These are phyloP conservation scores for Adelphocoris suturalis DNA, from an alignment of 2,888 invertebrate genomes.

Conservation along the genomic window DNA sequence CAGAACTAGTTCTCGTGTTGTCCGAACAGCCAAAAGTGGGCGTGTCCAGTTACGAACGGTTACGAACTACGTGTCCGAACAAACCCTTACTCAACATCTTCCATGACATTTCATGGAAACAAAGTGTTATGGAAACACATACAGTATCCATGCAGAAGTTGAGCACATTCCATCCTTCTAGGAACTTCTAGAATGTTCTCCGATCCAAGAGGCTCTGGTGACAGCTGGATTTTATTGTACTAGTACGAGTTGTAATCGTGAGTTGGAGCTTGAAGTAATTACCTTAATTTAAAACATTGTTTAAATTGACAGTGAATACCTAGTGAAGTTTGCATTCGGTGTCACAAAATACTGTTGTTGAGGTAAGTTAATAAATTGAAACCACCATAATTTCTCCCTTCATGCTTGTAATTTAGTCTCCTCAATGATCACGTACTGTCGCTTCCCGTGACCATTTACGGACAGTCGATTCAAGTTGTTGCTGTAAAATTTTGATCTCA, in stretches of 20 bases:
- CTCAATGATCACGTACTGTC: neutral
- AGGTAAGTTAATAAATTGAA: neutral
- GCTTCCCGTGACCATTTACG: slow-evolving; percentile 65
- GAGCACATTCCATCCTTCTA: slow-evolving; percentile 29
- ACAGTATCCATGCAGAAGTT: neutral
- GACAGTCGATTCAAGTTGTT: slow-evolving; percentile 54
- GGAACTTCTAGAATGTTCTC: neutral
- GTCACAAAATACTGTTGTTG: neutral
- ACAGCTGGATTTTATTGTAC: neutral
- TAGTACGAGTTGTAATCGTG: slow-evolving; percentile 24
- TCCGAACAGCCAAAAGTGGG: too few species aligned
- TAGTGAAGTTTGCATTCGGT: neutral
- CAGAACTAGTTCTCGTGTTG: too few species aligned
- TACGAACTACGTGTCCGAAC: too few species aligned
- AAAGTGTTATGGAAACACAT: neutral
- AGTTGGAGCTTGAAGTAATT: neutral
- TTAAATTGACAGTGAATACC: slow-evolving; percentile 1
- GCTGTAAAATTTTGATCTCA: slow-evolving; percentile 59
- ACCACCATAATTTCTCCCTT: neutral
- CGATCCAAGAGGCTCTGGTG: slow-evolving; percentile 19
- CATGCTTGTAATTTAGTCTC: neutral
- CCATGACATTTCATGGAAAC: too few species aligned
- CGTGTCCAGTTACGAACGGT: too few species aligned
- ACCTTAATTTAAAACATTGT: neutral
- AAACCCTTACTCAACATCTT: too few species aligned